Conservation (phyloP, 2,797 vertebrate genomes). For the Cuniculus paca region DNA sequence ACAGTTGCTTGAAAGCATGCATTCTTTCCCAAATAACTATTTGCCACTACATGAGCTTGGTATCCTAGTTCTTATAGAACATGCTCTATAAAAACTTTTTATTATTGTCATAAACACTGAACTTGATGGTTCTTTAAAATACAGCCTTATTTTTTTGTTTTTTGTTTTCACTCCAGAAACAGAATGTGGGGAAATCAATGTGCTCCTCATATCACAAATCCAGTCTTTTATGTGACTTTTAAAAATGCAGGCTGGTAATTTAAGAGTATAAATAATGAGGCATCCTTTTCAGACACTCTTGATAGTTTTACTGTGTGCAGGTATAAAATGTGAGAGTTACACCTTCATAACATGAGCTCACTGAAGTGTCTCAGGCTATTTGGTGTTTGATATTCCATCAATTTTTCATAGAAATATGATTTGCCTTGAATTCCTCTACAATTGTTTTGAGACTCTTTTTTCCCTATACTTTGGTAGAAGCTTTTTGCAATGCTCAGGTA, state of each 20-base stretch:
- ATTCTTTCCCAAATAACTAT: slow-evolving; percentile 12
- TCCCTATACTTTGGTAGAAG: not conserved
- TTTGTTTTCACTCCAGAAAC: slow-evolving; percentile 11
- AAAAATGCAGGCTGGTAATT: slow-evolving; percentile 64
- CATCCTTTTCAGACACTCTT: slow-evolving; percentile 29
- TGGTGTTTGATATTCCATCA: slow-evolving; percentile 60
- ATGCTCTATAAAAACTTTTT: slow-evolving; percentile 56
- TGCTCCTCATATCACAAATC: not conserved
- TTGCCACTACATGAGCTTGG: not conserved
- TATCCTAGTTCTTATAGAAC: slow-evolving; percentile 39
- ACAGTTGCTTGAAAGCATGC: not conserved
- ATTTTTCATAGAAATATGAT: slow-evolving; percentile 69
- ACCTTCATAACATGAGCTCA: slow-evolving; percentile 50
- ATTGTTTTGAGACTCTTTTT: not conserved
- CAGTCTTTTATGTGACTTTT: slow-evolving; percentile 74
- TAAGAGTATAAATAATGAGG: slow-evolving; percentile 62
- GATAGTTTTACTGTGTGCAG: slow-evolving; percentile 1
- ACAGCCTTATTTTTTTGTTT: not conserved
- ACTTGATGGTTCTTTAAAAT: slow-evolving; percentile 75
- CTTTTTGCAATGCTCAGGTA: not conserved
- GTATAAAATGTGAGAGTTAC: slow-evolving; percentile 58
- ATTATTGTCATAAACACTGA: slow-evolving; percentile 68
- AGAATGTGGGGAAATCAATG: slow-evolving; percentile 49
- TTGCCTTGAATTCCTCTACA: slow-evolving; percentile 36
- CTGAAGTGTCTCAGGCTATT: not conserved